Conservation (phyloP, 2,113 vertebrate species). For the Sphyrna mokarran region DNA sequence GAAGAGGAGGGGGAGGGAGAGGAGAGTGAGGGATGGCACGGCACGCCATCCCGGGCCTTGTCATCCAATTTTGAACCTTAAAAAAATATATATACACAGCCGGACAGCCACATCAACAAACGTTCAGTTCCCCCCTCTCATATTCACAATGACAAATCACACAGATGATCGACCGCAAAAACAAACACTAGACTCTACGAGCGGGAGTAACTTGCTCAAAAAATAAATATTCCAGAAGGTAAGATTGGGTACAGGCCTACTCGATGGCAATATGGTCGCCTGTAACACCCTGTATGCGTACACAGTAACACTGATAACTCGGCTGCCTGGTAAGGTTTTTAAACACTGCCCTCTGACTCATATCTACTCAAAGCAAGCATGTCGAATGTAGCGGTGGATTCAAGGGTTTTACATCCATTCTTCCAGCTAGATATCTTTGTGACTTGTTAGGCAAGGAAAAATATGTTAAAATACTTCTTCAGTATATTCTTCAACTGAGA, state of each 20-base stretch:
- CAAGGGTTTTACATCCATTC: not conserved
- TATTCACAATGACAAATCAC: constrained; percentile 14
- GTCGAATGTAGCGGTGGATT: not conserved
- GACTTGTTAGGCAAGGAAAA: not conserved
- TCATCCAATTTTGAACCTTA: constrained; percentile 28
- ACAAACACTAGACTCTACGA: not conserved
- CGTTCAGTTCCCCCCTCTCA: not conserved
- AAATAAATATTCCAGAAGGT: constrained; percentile 23
- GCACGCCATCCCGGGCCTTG: constrained; percentile 3
- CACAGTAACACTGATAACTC: constrained; percentile 4
- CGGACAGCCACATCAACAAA: not conserved
- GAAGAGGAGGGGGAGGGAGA: not conserved
- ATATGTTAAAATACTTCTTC: not conserved
- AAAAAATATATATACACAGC: not conserved
- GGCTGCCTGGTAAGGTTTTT: not conserved
- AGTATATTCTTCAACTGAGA: not conserved
- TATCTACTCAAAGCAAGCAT: not conserved
- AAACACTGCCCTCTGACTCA: not conserved
- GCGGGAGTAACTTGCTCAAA: not conserved
- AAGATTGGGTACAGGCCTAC: constrained; percentile 16
- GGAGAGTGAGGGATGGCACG: not conserved
- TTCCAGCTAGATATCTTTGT: not conserved
- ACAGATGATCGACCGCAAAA: not conserved
- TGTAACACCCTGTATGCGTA: not conserved
- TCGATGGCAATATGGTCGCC: constrained; percentile 21